Conservation (phyloP, 2,888 invertebrate genomes). For the Rhingia rostrata region DNA sequence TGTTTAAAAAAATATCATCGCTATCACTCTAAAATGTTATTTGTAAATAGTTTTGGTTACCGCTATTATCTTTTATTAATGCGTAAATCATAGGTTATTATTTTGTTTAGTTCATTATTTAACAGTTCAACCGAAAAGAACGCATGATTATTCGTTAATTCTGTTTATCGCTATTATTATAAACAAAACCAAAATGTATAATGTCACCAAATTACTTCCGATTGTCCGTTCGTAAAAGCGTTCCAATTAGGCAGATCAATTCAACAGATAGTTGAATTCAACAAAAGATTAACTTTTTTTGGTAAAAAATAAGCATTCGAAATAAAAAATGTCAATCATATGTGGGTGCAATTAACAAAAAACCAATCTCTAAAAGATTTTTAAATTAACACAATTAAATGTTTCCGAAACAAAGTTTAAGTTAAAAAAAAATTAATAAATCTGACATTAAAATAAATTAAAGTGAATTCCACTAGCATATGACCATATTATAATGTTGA, state of each 20-base stretch:
- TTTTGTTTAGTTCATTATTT: too few relatives aligned
- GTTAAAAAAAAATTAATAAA: constrained; percentile 5
- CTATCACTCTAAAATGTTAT: too few relatives aligned
- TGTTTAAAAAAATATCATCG: too few relatives aligned
- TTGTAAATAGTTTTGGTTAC: too few relatives aligned
- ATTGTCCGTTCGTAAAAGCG: background rate
- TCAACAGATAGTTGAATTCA: constrained; percentile 3
- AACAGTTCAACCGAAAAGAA: too few relatives aligned
- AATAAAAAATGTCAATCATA: constrained; percentile 38
- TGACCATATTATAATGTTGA: constrained; percentile 24
- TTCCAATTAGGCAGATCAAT: constrained; percentile 5
- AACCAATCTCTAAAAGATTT: constrained; percentile 10
- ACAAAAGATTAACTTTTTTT: background rate
- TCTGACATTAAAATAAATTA: constrained; percentile 23
- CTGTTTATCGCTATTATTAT: background rate
- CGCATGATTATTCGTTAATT: background rate
- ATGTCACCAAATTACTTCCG: constrained; percentile 1
- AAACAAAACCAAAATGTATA: background rate
- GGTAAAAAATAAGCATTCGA: constrained; percentile 34
- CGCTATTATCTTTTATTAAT: too few relatives aligned
- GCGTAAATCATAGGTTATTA: too few relatives aligned
- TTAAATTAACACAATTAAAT: constrained; percentile 19
- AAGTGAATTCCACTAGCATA: constrained; percentile 50
- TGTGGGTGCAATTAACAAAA: constrained; percentile 23
- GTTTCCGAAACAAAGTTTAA: constrained; percentile 15